These are phyloP conservation scores for Cheilosia urbana DNA, from an alignment of 2,888 invertebrate species.

Conservation along the genomic window DNA sequence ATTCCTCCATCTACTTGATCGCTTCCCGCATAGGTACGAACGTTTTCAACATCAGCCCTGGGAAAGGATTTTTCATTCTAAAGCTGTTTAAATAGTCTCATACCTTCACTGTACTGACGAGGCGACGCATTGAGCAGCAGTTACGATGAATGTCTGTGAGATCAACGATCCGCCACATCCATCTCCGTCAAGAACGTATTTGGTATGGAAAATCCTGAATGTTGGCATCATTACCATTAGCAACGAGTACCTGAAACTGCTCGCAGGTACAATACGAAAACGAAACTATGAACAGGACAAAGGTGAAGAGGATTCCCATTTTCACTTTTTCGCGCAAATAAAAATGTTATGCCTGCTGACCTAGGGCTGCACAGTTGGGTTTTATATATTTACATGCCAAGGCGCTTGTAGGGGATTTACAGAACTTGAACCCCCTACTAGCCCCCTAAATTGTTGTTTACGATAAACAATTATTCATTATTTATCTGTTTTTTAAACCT, in stretches of 20 bases:
- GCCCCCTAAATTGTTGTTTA: too few species aligned
- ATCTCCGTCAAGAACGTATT: background rate
- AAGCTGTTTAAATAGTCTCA: background rate
- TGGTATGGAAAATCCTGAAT: constrained; percentile 3
- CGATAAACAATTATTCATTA: too few species aligned
- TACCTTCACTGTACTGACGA: background rate
- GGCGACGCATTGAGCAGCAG: background rate
- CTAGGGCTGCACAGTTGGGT: too few species aligned
- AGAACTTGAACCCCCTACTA: too few species aligned
- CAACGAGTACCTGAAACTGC: background rate
- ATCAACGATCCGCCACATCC: background rate
- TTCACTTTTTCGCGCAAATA: too few species aligned
- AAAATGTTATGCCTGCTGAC: too few species aligned
- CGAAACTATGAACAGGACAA: too few species aligned
- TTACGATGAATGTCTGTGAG: background rate
- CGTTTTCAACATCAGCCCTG: background rate
- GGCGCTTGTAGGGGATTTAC: too few species aligned
- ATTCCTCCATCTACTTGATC: background rate
- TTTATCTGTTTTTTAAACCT: too few species aligned
- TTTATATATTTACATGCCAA: too few species aligned
- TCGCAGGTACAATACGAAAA: too few species aligned
- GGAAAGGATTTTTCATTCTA: background rate
- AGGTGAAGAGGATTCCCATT: too few species aligned
- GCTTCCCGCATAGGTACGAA: background rate
- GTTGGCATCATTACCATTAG: background rate